Evolutionary conservation across 2,888 invertebrate genomes (phyloP), one percentile per base, ranked within the genome.

Genomic region (Deroplatys truncata): DNA sequence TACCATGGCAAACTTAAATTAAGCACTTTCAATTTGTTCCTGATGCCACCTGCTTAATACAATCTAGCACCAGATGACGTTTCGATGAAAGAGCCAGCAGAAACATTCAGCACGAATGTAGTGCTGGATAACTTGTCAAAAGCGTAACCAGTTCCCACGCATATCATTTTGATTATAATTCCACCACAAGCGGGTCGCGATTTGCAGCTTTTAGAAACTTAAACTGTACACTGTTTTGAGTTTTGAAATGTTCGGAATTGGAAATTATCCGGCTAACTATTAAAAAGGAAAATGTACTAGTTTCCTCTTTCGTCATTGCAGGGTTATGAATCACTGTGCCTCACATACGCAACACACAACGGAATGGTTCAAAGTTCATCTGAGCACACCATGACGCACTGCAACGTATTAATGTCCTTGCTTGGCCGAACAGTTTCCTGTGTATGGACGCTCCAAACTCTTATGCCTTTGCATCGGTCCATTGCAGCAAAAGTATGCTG

Each of bases 1-100:
- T 82, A 90, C 91, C 91, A 91, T 91, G 43, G 25, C 87, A 72
- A 72, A 86, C 82, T 82, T 28, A n/a, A 49, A n/a, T 84, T 28
- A 25, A 49, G n/a, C 87, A 84, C 29, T 31, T 31, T 29, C 84
- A 84, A 84, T 31, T 31, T 29, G 29, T 28, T 28, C 84, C 20
- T 31, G 84, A 29, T 31, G 84, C 84, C 29, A 31, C 84, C 84
- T 31, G 84, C 84, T 31, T 25, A 28, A 1, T 28, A 28, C 84
- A 31, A 28, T 8, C 5, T n/a, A 31, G 29, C 31, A 31, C 84
- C 84, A 28, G n/a, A 20, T 20, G 84, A 28, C 0, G 84, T 28
- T 28, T 31, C 29, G 16, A 84, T 84, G 84, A 28, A 31, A 16
- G 25, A 31, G 28, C 84, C 84, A 28, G 84, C 84, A 28, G 20